Evolutionary conservation across 1,140 invertebrate species (phyloP), one percentile per base, ranked within the genome.

Genomic region (Panagrolaimus sp.): DNA sequence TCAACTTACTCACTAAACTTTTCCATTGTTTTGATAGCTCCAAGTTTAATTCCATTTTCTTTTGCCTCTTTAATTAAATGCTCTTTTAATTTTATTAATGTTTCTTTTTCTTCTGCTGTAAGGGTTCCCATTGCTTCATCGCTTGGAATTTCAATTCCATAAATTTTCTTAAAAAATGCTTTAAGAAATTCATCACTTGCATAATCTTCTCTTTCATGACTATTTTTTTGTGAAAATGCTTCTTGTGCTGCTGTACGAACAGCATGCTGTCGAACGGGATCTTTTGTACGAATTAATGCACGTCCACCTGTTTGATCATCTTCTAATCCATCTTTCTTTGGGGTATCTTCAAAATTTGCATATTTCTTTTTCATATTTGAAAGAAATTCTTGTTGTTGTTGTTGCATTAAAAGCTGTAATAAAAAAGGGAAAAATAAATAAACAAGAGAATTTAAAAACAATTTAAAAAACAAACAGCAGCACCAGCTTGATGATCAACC

Each of bases 71-170:
- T 20, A 5, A 63, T 27, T 43, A 63, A 27, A 43, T 63, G 42
- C 16, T 63, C 38, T 16, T 63, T 63, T 9, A 63, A 16, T 20
- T 42, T 43, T 5, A 16, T 31, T 9, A 63, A 27, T 42, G 62
- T 63, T 27, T 31, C 38, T 42, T 43, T 31, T 43, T 63, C 27
- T 42, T 42, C 27, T 1, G 27, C 27, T 1, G 62, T 42, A 42
- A 63, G 62, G 9, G 16, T 31, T 13, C 42, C n/a, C 16, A 63
- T 42, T 42, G 16, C 62, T 20, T 27, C 62, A 63, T 63, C 38
- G 27, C 16, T 27, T 23, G 62, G 62, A 38, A 63, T 63, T 42
- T 63, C 62, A 42, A 63, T 63, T 42, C 62, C 62, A 63, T 63
- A 63, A 13, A 42, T 31, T 43, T 63, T 43, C 27, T 63, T 63